Evolutionary conservation across 2,113 vertebrate genomes (phyloP).

Genomic region (Laticauda colubrina): DNA sequence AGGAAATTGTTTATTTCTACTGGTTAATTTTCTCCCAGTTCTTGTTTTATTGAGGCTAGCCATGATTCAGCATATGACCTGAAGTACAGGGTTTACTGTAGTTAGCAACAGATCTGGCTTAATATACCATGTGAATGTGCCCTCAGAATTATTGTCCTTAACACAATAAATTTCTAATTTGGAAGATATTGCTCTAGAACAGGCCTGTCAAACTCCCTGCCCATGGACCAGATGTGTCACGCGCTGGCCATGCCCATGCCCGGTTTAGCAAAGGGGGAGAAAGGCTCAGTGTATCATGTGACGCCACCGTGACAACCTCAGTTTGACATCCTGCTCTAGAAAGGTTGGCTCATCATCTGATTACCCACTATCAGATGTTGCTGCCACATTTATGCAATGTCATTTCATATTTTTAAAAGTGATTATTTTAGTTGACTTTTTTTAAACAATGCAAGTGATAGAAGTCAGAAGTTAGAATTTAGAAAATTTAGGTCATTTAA

Average conservation of each 20-base stretch:
- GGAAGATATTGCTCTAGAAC: background rate
- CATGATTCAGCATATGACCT: background rate
- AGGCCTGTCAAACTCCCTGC: no score
- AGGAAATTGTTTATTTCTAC: background rate
- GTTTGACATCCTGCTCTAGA: no score
- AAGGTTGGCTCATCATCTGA: background rate
- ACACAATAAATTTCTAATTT: background rate
- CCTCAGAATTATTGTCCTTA: background rate
- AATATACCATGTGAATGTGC: background rate
- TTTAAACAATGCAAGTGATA: background rate
- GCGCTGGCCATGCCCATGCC: no score
- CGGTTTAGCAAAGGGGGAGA: no score
- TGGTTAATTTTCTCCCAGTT: background rate
- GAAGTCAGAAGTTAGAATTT: background rate
- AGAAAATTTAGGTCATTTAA: background rate
- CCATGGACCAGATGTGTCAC: no score
- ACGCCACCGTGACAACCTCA: no score
- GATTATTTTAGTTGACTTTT: background rate
- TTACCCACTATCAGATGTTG: background rate
- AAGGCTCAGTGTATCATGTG: no score
- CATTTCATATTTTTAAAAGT: background rate
- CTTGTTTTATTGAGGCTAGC: background rate
- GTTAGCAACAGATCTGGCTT: background rate
- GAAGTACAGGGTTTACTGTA: background rate
- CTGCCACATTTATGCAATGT: background rate